Conservation (phyloP, 2,888 invertebrate genomes). For the Synanthedon vespiformis region DNA sequence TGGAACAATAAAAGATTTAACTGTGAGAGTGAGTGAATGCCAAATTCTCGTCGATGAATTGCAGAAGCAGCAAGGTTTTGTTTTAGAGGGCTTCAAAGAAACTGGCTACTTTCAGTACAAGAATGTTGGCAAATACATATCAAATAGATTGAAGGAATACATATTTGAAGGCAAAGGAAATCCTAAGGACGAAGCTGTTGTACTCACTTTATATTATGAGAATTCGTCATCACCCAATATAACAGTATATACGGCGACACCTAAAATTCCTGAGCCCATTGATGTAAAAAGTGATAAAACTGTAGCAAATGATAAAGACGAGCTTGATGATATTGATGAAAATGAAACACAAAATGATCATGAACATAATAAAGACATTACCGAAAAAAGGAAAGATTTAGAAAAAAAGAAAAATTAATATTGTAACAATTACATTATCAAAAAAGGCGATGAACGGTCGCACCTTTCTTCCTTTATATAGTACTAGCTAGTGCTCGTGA, state of each 20-base stretch:
- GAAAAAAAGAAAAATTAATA: neutral
- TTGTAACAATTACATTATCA: neutral
- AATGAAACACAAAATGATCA: neutral
- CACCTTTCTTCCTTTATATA: too few species aligned
- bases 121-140: constrained; percentile 23
- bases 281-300: too few species aligned
- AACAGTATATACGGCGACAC: too few species aligned
- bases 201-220: constrained; percentile 18
- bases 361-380: neutral
- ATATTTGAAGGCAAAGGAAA: constrained; percentile 15
- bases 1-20: constrained; percentile 14
- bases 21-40: constrained; percentile 13
- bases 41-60: constrained; percentile 12
- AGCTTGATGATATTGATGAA: neutral
- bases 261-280: too few species aligned
- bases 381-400: neutral
- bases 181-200: constrained; percentile 21
- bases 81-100: constrained; percentile 15
- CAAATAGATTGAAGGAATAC: constrained; percentile 23
- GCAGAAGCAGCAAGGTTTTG: constrained; percentile 8
- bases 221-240: neutral
- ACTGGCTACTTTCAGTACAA: constrained; percentile 16
- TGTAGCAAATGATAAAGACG: neutral
- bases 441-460: too few species aligned
- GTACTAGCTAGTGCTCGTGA: too few species aligned